These are phyloP conservation scores for Clarias magur DNA, from an alignment of 2,113 vertebrate species.

Conservation along the genomic window DNA sequence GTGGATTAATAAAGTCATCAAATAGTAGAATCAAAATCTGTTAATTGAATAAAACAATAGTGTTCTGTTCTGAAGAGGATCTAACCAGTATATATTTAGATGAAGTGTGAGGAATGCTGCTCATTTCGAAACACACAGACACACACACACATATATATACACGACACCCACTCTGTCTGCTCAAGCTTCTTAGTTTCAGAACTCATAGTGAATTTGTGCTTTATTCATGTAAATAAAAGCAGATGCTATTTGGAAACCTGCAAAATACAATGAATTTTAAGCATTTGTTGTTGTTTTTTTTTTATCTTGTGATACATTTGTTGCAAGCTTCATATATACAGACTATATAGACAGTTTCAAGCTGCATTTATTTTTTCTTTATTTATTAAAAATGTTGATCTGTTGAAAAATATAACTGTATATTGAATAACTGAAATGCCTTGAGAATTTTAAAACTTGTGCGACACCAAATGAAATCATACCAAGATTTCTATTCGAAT, in stretches of 20 bases:
- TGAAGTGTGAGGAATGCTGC: not conserved
- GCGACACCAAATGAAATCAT: not conserved
- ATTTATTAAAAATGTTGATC: too few relatives aligned
- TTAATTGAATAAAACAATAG: not conserved
- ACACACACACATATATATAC: not conserved
- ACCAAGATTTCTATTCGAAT: not conserved
- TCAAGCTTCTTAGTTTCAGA: not conserved
- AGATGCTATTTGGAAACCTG: not conserved
- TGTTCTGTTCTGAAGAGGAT: not conserved
- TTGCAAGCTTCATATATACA: not conserved
- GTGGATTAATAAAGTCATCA: too few relatives aligned
- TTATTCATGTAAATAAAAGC: not conserved
- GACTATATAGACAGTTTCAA: too few relatives aligned
- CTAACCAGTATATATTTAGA: not conserved
- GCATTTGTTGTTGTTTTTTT: not conserved
- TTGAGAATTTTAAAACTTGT: not conserved
- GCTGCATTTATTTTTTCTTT: too few relatives aligned
- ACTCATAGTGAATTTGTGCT: not conserved
- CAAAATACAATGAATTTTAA: not conserved
- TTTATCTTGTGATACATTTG: not conserved
- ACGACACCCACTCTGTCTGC: not conserved
- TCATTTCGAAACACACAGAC: not conserved
- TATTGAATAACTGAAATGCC: too few relatives aligned
- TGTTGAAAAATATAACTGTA: too few relatives aligned
- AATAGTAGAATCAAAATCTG: not conserved